A percentile compares a stretch with the other conserved stretches of the same genome.
Conservation (phyloP, 1,140 invertebrate genomes). For the Drosophila sproati region DNA sequence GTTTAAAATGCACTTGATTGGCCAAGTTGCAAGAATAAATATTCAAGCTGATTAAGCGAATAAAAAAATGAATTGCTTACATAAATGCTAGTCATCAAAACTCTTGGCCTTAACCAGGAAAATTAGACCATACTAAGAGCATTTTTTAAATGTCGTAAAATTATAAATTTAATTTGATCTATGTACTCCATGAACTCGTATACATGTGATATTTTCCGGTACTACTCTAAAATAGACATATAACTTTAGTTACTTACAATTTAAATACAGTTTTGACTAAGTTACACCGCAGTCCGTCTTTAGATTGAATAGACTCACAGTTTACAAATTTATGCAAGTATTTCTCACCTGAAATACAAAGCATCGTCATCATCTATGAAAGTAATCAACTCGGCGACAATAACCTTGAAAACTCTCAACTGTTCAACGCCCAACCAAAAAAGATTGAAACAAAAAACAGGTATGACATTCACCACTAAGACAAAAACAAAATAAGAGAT, state of each 20-base stretch:
- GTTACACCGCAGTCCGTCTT: too few species aligned
- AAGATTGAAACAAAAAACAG: constrained; percentile 11
- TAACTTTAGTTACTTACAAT: too few species aligned
- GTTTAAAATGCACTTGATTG: constrained; percentile 65
- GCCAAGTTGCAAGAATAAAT: constrained; percentile 30
- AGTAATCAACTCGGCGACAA: not conserved
- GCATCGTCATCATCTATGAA: not conserved
- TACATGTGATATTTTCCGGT: too few species aligned
- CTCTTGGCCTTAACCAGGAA: not conserved
- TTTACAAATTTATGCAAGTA: not conserved
- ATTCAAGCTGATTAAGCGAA: constrained; percentile 35
- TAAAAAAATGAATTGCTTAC: constrained; percentile 28
- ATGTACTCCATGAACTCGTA: too few species aligned
- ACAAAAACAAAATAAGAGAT: constrained; percentile 9
- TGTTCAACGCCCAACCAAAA: constrained; percentile 14
- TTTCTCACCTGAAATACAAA: constrained; percentile 1
- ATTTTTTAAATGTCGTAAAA: too few species aligned
- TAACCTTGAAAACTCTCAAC: constrained; percentile 37
- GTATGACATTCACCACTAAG: constrained; percentile 33
- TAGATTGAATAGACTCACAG: not conserved
- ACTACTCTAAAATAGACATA: too few species aligned
- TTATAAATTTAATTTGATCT: too few species aligned
- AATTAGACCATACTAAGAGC: not conserved
- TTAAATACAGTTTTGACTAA: too few species aligned
- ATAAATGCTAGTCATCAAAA: not conserved